phyloP scores from a whole-genome alignment of 1,140 invertebrate species.

The Archivesica marissinica region DNA sequence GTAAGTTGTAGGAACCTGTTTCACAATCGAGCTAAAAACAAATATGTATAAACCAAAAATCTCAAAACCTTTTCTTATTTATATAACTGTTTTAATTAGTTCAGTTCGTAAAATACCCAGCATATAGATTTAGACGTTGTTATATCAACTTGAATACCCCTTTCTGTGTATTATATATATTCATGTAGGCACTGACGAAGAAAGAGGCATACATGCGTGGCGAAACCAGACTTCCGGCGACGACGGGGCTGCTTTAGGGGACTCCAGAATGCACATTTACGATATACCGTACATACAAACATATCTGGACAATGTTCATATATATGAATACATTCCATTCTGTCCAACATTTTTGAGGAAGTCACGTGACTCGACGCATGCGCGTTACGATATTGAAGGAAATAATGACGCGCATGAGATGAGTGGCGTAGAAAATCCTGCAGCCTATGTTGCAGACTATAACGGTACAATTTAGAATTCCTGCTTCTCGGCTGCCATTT shows the following conservation, averaged over 20 bases:
- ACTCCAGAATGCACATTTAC: slow-evolving; percentile 46
- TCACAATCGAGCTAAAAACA: too few species aligned
- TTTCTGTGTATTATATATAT: not conserved
- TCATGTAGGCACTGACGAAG: slow-evolving; percentile 66
- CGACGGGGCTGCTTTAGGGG: not conserved
- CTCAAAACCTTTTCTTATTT: too few species aligned
- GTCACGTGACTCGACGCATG: not conserved
- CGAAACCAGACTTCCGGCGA: slow-evolving; percentile 11
- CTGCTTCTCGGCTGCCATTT: not conserved
- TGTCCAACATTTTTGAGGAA: slow-evolving; percentile 60
- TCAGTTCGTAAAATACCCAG: too few species aligned
- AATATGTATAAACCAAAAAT: too few species aligned
- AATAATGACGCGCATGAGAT: not conserved
- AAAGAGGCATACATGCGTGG: slow-evolving; percentile 67
- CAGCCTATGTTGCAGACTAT: not conserved
- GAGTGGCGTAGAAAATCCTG: slow-evolving; percentile 20
- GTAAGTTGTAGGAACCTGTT: too few species aligned
- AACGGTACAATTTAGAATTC: not conserved
- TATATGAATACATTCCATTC: slow-evolving; percentile 62
- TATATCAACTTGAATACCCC: not conserved
- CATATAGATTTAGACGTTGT: too few species aligned
- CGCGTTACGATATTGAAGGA: not conserved
- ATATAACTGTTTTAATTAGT: too few species aligned
- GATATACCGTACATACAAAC: slow-evolving; percentile 67
- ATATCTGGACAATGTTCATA: slow-evolving; percentile 61